A percentile compares a stretch with the other conserved stretches of the same genome.
phyloP scores from a whole-genome alignment of 2,113 vertebrate genomes.

The Hippocampus mohnikei region DNA sequence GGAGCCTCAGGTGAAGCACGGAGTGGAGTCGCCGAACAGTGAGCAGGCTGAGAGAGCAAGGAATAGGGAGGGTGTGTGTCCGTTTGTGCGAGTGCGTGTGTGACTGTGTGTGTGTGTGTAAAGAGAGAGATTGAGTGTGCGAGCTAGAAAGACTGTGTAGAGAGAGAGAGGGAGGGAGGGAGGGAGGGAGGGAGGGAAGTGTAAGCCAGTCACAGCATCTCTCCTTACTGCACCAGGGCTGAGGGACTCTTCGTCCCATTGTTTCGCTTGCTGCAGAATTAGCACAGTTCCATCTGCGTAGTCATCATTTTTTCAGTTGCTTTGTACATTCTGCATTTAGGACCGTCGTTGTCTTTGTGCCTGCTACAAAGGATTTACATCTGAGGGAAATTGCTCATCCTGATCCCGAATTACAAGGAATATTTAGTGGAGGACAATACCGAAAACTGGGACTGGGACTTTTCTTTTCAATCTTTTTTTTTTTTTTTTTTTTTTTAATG shows the following conservation, averaged over 20 bases:
- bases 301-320: slow-evolving; percentile 41
- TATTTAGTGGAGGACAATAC: slow-evolving; percentile 41
- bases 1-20: slow-evolving; percentile 81
- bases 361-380: slow-evolving; percentile 43
- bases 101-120: slow-evolving; percentile 25
- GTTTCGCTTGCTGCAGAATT: slow-evolving; percentile 63
- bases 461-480: slow-evolving; percentile 12
- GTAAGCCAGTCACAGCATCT: slow-evolving; percentile 68
- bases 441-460: slow-evolving; percentile 44
- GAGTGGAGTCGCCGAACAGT: slow-evolving; percentile 54
- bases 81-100: slow-evolving; percentile 44
- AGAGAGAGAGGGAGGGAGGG: slow-evolving; percentile 50
- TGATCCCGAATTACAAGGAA: slow-evolving; percentile 31
- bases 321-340: slow-evolving; percentile 46
- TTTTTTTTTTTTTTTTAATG: slow-evolving; percentile 35
- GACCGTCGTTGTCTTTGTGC: slow-evolving; percentile 19
- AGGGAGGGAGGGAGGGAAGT: slow-evolving; percentile 58
- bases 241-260: slow-evolving; percentile 63
- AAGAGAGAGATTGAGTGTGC: slow-evolving; percentile 49
- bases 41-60: slow-evolving; percentile 46
- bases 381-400: slow-evolving; percentile 11
- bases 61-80: slow-evolving; percentile 38
- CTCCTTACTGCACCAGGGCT: slow-evolving; percentile 71
- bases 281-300: slow-evolving; percentile 63
- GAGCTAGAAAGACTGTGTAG: slow-evolving; percentile 55